Evolutionary conservation across 2,113 vertebrate species (phyloP), one percentile per base, ranked within the genome.

Genomic region (Poicephalus meyeri): DNA sequence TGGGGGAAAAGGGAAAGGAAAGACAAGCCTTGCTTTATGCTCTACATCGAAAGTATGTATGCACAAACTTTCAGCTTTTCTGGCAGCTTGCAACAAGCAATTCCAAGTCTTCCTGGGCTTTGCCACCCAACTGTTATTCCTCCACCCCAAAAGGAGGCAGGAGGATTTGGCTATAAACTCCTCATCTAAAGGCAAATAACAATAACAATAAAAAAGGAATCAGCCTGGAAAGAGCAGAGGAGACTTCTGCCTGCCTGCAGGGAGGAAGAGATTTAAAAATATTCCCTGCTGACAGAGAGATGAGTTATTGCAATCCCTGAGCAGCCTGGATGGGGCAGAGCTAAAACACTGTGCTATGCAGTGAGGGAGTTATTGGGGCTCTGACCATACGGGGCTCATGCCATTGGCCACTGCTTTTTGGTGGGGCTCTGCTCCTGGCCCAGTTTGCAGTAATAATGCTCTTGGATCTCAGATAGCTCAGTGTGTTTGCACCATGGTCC

Each of bases 201-300:
- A 72, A 49, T 8, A 69, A 79, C 23, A 73, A 71, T 25, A 29
- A 84, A 7, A 81, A 89, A 76, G 29, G 52, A 71, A 60, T 87
- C 81, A 65, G 81, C 47, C 35, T 85, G 81, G 78, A 52, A 76
- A 86, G 64, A 76, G 35, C 12, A 33, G 81, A 79, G 88, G 70
- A 86, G 74, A 19, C 44, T 68, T 64, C 65, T 93, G 94, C 81
- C 50, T 92, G 89, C 89, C 88, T 87, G 66, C 63, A 39, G 66
- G 88, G 85, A 91, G 79, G 56, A 60, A 47, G 66, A n/a, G 79
- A 39, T 81, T 82, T 96, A 56, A 88, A 94, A 94, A 87, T 79
- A 93, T 29, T 89, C 85, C 81, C 66, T 5, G 70, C 52, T 93
- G 92, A 87, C 89, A 89, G 66, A 29, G 44, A 9, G 52, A 81